Conservation (phyloP, 2,888 invertebrate species). For the Apantesis nais region DNA sequence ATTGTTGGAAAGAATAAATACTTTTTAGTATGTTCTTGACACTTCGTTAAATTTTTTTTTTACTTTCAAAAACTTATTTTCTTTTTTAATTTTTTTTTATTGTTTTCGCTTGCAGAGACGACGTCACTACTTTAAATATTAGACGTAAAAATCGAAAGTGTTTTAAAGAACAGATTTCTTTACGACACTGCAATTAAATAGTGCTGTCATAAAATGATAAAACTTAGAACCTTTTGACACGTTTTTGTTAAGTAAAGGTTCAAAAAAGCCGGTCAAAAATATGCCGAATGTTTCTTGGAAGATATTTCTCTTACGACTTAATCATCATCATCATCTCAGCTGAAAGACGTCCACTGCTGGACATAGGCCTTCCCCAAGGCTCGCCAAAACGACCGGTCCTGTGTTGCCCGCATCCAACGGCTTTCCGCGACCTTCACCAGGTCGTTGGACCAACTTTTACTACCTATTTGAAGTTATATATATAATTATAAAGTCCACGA, state of each 20-base stretch:
- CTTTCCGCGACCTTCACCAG: no score
- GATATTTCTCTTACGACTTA: conserved; percentile 25
- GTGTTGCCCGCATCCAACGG: no score
- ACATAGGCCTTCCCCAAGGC: no score
- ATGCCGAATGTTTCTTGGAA: conserved; percentile 14
- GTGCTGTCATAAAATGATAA: conserved; percentile 48
- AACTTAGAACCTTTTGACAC: conserved; percentile 38
- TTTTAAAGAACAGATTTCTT: conserved; percentile 40
- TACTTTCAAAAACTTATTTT: not conserved
- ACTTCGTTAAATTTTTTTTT: not conserved
- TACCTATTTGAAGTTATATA: not conserved
- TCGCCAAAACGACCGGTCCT: no score
- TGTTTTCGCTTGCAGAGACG: conserved; percentile 17
- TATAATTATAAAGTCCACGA: no score
- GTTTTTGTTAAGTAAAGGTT: conserved; percentile 26
- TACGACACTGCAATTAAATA: conserved; percentile 43
- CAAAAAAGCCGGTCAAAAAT: conserved; percentile 19
- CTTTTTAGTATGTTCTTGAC: not conserved
- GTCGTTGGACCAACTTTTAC: no score
- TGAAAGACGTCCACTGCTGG: no score
- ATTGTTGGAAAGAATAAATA: not conserved
- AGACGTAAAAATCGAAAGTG: conserved; percentile 54
- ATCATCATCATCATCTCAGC: no score
- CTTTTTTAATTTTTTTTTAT: not conserved
- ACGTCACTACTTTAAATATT: conserved; percentile 26